Evolutionary conservation across 2,888 invertebrate species (phyloP).

Genomic region (Agriopis marginaria): DNA sequence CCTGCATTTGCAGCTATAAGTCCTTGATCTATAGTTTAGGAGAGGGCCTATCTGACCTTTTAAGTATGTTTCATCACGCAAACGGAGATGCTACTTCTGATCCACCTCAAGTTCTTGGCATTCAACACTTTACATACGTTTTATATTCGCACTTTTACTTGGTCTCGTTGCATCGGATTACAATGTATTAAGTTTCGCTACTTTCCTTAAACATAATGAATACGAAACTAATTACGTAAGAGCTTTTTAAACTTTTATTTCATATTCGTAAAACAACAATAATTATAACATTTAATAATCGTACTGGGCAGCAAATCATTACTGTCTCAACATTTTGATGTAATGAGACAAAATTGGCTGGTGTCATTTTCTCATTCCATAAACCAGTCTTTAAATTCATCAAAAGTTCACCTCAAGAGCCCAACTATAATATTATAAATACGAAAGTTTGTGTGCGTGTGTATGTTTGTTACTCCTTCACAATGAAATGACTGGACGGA

Average conservation of each 20-base stretch:
- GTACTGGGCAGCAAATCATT: no score
- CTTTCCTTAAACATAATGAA: constrained; percentile 25
- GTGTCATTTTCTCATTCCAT: no score
- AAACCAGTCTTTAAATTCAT: no score
- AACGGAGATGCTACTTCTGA: constrained; percentile 46
- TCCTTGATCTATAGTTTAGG: constrained; percentile 70
- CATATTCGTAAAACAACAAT: background rate
- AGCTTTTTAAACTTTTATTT: background rate
- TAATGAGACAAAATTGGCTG: no score
- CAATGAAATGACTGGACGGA: no score
- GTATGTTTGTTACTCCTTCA: no score
- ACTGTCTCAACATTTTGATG: no score
- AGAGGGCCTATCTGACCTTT: constrained; percentile 49
- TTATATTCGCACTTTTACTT: constrained; percentile 32
- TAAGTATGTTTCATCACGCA: constrained; percentile 45
- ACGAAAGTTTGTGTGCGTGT: no score
- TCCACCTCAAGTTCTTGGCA: constrained; percentile 46
- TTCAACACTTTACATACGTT: constrained; percentile 18
- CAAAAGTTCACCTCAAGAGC: no score
- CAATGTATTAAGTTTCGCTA: constrained; percentile 31
- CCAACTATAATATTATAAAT: no score
- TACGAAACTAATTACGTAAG: constrained; percentile 13
- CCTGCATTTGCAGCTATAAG: constrained; percentile 37
- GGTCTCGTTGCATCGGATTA: constrained; percentile 27
- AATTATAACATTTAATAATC: no score